phyloP scores from a whole-genome alignment of 2,888 invertebrate species.

The Nephrotoma appendiculata region DNA sequence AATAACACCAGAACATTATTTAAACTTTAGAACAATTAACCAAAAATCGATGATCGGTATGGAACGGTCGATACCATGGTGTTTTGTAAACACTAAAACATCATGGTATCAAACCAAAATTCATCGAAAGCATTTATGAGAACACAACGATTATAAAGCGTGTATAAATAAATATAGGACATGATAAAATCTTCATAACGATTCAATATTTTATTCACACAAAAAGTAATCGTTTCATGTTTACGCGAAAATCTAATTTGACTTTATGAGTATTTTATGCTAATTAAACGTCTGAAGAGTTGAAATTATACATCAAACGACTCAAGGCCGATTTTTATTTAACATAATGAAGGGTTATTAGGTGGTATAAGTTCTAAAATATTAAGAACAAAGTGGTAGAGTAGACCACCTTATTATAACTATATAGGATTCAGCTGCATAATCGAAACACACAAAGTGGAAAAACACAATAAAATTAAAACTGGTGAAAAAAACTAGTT shows the following conservation, averaged over 20 bases:
- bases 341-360: too few relatives aligned
- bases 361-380: too few relatives aligned
- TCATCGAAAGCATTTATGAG: too few relatives aligned
- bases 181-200: neutral
- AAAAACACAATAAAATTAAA: neutral
- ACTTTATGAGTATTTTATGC: neutral
- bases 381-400: neutral
- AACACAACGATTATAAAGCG: too few relatives aligned
- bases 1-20: too few relatives aligned
- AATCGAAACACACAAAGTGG: neutral
- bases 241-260: neutral
- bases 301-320: neutral
- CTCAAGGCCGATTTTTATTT: neutral
- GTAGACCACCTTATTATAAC: neutral
- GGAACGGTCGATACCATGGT: too few relatives aligned
- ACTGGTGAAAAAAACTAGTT: neutral
- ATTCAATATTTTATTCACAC: neutral
- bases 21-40: too few relatives aligned
- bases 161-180: too few relatives aligned
- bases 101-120: too few relatives aligned
- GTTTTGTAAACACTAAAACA: too few relatives aligned
- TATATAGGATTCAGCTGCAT: too few relatives aligned
- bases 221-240: neutral
- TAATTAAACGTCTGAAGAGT: neutral
- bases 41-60: too few relatives aligned